A percentile compares a stretch with the other conserved stretches of the same genome.
phyloP scores from a whole-genome alignment of 2,113 vertebrate species.

The Cyprinodon brontotheroides region DNA sequence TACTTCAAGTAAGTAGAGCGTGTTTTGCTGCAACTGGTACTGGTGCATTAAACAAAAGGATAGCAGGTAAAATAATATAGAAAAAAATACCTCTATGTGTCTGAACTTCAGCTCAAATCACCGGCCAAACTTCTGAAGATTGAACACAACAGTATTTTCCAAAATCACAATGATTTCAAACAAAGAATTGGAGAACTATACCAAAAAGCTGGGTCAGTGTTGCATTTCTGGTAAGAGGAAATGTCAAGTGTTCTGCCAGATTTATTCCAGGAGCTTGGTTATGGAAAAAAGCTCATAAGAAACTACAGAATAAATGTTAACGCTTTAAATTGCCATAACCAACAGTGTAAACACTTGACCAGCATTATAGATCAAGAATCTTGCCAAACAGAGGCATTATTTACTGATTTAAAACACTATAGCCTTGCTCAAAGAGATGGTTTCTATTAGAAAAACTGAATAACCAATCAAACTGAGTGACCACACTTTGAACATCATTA shows the following conservation, averaged over 20 bases:
- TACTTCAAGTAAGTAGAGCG: too few species aligned
- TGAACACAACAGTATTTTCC: neutral
- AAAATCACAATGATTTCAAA: neutral
- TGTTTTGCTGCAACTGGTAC: too few species aligned
- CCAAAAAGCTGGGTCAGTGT: neutral
- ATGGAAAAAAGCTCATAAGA: neutral
- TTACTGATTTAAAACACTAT: slow-evolving; percentile 17
- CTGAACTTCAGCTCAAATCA: neutral
- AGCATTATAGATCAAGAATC: neutral
- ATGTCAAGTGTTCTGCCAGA: neutral
- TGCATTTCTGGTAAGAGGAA: neutral
- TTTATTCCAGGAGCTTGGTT: neutral
- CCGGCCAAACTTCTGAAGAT: too few species aligned
- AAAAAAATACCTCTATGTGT: neutral
- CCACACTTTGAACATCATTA: slow-evolving; percentile 41
- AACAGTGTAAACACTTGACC: too few species aligned
- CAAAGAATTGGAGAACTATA: neutral
- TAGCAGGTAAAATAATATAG: neutral
- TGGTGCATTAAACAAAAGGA: too few species aligned
- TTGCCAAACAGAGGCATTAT: neutral
- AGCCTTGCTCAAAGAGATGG: slow-evolving; percentile 10
- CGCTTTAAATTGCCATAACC: too few species aligned
- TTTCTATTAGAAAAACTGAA: slow-evolving; percentile 24
- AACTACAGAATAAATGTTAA: too few species aligned
- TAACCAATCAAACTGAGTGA: slow-evolving; percentile 37